Evolutionary conservation across 2,113 vertebrate species (phyloP), one percentile per base, ranked within the genome.

Genomic region (Meriones unguiculatus): DNA sequence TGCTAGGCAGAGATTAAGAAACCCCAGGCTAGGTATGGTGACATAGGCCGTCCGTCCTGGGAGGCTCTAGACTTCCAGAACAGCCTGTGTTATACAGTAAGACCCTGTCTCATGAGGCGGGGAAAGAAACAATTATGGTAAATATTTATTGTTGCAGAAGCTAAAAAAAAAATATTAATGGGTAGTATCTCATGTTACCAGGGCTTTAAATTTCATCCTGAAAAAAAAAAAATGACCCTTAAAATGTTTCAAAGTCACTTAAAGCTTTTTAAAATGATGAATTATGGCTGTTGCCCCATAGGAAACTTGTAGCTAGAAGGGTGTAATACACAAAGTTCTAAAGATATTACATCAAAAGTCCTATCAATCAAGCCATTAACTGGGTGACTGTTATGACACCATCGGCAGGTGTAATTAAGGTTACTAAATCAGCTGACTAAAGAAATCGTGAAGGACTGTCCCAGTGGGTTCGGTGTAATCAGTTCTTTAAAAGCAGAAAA

Each of bases 201-300:
- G 35, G 24, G 2, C 59, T 94, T 96, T 94, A 91, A 81, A 96
- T 95, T 92, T 97, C 87, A 86, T 22, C n/a, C 78, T 94, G 57
- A 3, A 14, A 30, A 96, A 95, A 95, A 72, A 7, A 57, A 57
- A 69, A 52, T 84, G 20, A 94, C 22, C 69, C 77, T 85, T 93
- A 81, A 93, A 62, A 93, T 87, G 75, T 18, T 91, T 92, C 80
- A 95, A 93, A 87, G 62, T 80, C 67, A 67, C 46, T 89, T 46
- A 46, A 46, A 46, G 46, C 46, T 46, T 46, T 46, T 96, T 65
- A 75, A 75, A 96, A 95, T 67, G 20, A 59, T 18, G 57, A 7
- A 28, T 65, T 89, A 46, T 62, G 15, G 85, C 62, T 72, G 20
- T 52, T 90, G 57, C 25, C 30, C 59, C 64, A 57, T 28, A 62